phyloP scores from a whole-genome alignment of 1,140 invertebrate genomes.

The Telenomus remus region DNA sequence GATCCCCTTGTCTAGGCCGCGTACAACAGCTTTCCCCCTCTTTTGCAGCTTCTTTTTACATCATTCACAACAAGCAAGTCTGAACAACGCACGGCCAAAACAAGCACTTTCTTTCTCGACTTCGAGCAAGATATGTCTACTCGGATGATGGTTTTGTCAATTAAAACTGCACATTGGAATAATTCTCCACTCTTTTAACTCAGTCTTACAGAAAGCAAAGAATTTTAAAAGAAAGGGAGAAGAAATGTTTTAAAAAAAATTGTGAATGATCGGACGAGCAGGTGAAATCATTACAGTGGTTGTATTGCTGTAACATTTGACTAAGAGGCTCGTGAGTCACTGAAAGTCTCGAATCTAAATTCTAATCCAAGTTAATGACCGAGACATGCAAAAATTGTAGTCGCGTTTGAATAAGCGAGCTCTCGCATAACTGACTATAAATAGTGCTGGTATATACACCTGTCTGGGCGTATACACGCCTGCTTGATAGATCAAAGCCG shows the following conservation, averaged over 20 bases:
- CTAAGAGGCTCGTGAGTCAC: too few species aligned
- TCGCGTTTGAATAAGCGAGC: slow-evolving; percentile 11
- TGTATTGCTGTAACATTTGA: too few species aligned
- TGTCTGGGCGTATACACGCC: slow-evolving; percentile 35
- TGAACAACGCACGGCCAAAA: slow-evolving; percentile 2
- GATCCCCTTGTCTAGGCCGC: slow-evolving; percentile 43
- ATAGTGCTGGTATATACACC: slow-evolving; percentile 41
- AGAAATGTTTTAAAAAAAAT: too few species aligned
- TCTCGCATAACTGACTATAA: slow-evolving; percentile 15
- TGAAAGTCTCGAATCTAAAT: slow-evolving; percentile 6
- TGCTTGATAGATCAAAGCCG: slow-evolving; percentile 48
- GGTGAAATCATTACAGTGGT: too few species aligned
- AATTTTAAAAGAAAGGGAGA: too few species aligned
- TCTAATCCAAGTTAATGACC: slow-evolving; percentile 34
- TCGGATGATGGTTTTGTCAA: slow-evolving; percentile 31
- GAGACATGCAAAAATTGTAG: slow-evolving; percentile 22
- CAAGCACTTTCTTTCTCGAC: too few species aligned
- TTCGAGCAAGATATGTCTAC: slow-evolving; percentile 6
- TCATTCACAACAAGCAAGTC: slow-evolving; percentile 26
- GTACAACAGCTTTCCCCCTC: slow-evolving; percentile 8
- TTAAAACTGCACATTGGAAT: too few species aligned
- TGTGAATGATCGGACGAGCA: too few species aligned
- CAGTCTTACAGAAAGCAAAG: too few species aligned
- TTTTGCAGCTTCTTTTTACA: neutral
- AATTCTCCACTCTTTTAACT: too few species aligned